Conservation (phyloP, 2,113 vertebrate species). For the Indicator indicator region DNA sequence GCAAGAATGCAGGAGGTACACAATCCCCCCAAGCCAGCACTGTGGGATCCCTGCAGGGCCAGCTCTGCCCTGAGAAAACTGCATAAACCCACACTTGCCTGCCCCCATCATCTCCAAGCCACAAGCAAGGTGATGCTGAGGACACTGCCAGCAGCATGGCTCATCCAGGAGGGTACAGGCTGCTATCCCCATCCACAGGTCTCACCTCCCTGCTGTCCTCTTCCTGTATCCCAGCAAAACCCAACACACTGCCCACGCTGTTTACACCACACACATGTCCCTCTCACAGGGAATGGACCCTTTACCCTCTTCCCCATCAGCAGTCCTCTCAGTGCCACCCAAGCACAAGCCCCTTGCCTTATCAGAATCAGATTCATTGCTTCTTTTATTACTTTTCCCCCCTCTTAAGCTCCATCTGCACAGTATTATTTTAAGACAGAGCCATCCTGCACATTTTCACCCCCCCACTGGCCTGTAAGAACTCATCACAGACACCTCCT, state of each 20-base stretch:
- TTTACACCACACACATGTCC: rapidly evolving
- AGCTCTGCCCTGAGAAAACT: not conserved
- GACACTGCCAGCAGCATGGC: not conserved
- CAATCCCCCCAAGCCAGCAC: not conserved
- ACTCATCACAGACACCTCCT: constrained; percentile 30
- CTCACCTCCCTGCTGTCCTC: not conserved
- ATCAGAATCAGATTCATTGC: constrained; percentile 15
- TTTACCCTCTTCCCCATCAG: not conserved
- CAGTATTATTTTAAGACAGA: constrained; percentile 6
- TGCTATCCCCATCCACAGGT: rapidly evolving
- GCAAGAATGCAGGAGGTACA: rapidly evolving
- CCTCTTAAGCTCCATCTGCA: constrained; percentile 26
- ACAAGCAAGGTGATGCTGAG: rapidly evolving
- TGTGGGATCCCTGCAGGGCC: not conserved
- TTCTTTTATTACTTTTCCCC: constrained; percentile 1
- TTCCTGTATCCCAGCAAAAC: not conserved
- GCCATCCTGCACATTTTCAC: not conserved
- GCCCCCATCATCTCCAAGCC: not conserved
- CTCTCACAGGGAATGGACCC: not conserved
- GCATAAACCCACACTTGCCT: not conserved
- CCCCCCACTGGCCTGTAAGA: not conserved
- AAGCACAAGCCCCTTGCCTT: not conserved
- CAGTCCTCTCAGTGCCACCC: not conserved
- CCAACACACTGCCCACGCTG: rapidly evolving
- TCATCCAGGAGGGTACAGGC: not conserved